Base-by-base conservation (phyloP, 2,888 invertebrate genomes). In the Calameuta pallipes region DNA sequence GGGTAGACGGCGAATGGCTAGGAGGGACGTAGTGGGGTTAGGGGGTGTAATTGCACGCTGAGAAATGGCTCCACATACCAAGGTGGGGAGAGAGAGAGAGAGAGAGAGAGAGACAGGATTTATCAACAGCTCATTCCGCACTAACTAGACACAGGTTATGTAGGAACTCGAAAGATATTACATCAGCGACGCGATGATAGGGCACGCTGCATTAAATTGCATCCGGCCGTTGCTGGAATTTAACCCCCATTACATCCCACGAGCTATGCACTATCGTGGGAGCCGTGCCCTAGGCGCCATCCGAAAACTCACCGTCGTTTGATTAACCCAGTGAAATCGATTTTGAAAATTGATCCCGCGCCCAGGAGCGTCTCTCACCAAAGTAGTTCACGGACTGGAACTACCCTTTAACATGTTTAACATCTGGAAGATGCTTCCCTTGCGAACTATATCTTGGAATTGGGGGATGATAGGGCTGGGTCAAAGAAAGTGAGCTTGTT, bases 61-160 rank as follows among this genome's bases (percentile, higher is more conserved):
- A 90, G 90, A 90, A 90, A 90, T 90, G 90, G 90, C 86, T 87
- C 82, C 88, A 89, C 90, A 90, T 90, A 90, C 90, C 83, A 80
- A 83, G 79, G 74, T 79, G 77, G 80, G 69, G 80, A 76, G 78
- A 74, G 79, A 81, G 76, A 80, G 81, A 77, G 81, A 73, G 71
- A 80, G 78, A 78, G 79, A 78, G 78, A 83, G 85, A 78, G 82
- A 82, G 87, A 84, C 85, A 88, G 9, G 89, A 90, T 90, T 90
- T 89, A 90, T 90, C 90, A 90, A 90, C 90, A 90, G 88, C 90
- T 90, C 89, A 88, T 90, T 90, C 85, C 88, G 87, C 85, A 85
- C 89, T 90, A 90, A 90, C 90, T 90, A 90, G 90, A 90, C 89
- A 86, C 85, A 87, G 88, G 85, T 86, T 87, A 87, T 82, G 85